Evolutionary conservation across 2,113 vertebrate genomes (phyloP).

Genomic region (Nothobranchius furzeri): DNA sequence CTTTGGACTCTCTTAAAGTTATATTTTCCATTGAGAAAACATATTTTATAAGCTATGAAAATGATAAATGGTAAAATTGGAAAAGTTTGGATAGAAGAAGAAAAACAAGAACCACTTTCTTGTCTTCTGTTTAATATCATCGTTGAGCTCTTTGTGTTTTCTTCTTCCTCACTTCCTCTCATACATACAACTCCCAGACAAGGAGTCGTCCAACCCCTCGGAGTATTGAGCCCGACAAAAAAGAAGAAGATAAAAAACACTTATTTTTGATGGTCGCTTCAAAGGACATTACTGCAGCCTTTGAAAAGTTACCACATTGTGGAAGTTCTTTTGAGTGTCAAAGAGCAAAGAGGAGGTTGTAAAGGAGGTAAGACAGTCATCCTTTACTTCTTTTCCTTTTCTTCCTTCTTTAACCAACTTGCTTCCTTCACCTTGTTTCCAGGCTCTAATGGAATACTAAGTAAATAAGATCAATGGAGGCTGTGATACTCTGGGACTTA

Average conservation of each 20-base stretch:
- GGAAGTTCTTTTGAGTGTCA: conserved; percentile 51
- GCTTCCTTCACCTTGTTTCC: conserved; percentile 10
- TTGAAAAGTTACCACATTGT: conserved; percentile 71
- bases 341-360: conserved; percentile 41
- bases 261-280: conserved; percentile 73
- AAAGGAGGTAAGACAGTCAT: conserved; percentile 25
- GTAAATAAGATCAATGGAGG: conserved; percentile 61
- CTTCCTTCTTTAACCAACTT: background rate
- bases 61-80: background rate
- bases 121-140: conserved; percentile 17
- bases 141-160: conserved; percentile 40
- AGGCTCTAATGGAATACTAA: conserved; percentile 58
- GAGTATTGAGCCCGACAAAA: conserved; percentile 47
- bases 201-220: conserved; percentile 47
- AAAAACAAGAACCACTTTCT: background rate
- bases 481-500: conserved; percentile 27
- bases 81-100: conserved; percentile 8
- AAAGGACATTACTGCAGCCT: conserved; percentile 67
- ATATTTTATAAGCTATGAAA: no score
- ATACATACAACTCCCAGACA: conserved; percentile 40
- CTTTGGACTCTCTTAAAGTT: no score
- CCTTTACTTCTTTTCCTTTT: conserved; percentile 11
- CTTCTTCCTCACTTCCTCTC: conserved; percentile 35
- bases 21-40: no score
- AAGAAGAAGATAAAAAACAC: conserved; percentile 40